Conservation (phyloP, 2,113 vertebrate species). For the Gadus chalcogrammus region DNA sequence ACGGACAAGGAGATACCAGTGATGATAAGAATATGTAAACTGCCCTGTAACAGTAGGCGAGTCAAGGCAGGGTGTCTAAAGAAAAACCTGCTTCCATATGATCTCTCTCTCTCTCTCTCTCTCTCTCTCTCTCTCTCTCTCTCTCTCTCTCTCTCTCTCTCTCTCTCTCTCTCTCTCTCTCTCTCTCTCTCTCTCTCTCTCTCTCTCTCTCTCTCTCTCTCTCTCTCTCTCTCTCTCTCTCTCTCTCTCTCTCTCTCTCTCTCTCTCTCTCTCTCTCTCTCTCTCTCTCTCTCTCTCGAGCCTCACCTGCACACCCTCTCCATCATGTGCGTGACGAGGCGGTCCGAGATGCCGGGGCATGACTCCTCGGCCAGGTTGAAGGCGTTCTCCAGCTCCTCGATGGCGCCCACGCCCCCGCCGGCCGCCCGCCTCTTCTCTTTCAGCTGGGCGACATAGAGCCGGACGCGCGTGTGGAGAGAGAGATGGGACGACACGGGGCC, state of each 20-base stretch:
- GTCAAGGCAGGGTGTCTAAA: too few relatives aligned
- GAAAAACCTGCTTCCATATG: too few relatives aligned
- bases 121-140: too few relatives aligned
- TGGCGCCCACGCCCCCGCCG: slow-evolving; percentile 81
- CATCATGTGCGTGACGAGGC: slow-evolving; percentile 89
- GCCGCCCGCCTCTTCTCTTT: slow-evolving; percentile 87
- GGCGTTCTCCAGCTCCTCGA: slow-evolving; percentile 96
- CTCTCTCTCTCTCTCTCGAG: not conserved
- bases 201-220: not conserved
- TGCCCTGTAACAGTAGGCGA: too few relatives aligned
- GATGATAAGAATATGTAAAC: too few relatives aligned
- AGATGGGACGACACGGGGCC: too few relatives aligned
- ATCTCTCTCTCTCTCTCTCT: not conserved
- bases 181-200: too few relatives aligned
- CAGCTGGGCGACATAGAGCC: slow-evolving; percentile 65
- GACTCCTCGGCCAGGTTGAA: slow-evolving; percentile 93
- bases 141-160: too few relatives aligned
- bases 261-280: not conserved
- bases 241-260: not conserved
- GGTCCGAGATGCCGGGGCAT: slow-evolving; percentile 92
- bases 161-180: too few relatives aligned
- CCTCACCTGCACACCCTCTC: slow-evolving; percentile 87
- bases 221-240: not conserved
- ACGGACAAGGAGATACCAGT: too few relatives aligned
- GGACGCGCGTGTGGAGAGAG: too few relatives aligned